A percentile compares a stretch with the other conserved stretches of the same genome.
These are phyloP conservation scores for Drosophila ficusphila DNA, from an alignment of 1,140 invertebrate species.

Conservation along the genomic window DNA sequence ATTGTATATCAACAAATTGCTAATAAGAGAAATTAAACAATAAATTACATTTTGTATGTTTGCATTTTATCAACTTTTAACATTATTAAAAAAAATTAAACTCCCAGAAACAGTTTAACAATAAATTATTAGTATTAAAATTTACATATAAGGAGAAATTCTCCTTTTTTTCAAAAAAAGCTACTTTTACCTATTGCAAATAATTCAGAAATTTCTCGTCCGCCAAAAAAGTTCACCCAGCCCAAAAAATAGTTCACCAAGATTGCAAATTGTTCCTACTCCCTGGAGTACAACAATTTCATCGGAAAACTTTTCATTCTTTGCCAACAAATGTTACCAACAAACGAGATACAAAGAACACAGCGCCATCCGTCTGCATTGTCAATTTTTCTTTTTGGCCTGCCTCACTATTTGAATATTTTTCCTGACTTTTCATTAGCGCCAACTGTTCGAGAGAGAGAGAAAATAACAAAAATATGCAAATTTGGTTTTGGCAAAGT, in stretches of 20 bases:
- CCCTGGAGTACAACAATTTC: background rate
- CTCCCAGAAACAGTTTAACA: too few relatives aligned
- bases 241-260: background rate
- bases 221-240: background rate
- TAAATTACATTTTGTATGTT: too few relatives aligned
- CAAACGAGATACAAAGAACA: slow-evolving; percentile 8
- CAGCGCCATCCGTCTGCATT: slow-evolving; percentile 5
- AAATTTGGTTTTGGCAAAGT: slow-evolving; percentile 74
- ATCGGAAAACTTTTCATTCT: slow-evolving; percentile 18
- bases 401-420: slow-evolving; percentile 35
- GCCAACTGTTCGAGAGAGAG: slow-evolving; percentile 62
- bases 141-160: too few relatives aligned
- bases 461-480: slow-evolving; percentile 80
- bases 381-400: slow-evolving; percentile 50
- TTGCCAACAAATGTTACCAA: slow-evolving; percentile 52
- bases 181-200: background rate
- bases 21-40: too few relatives aligned
- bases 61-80: too few relatives aligned
- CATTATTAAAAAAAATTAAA: too few relatives aligned
- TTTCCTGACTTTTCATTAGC: slow-evolving; percentile 68
- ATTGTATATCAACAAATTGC: too few relatives aligned
- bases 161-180: too few relatives aligned
- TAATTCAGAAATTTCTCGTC: background rate
- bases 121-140: too few relatives aligned
- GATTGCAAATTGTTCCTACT: background rate